Evolutionary conservation across 2,113 vertebrate genomes (phyloP), one percentile per base, ranked within the genome.

Genomic region (Bungarus multicinctus): DNA sequence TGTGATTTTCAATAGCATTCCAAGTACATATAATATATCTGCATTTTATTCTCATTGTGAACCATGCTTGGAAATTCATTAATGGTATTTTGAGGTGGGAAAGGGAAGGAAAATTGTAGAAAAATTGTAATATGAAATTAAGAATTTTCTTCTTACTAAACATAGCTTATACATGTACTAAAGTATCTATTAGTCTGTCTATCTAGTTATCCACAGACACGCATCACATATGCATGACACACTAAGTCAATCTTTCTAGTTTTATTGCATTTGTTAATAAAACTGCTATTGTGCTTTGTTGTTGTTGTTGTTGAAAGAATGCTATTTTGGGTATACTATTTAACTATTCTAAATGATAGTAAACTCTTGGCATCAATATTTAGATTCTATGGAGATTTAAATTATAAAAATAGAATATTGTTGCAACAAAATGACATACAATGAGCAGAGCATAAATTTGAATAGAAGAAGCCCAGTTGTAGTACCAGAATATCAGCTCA

Each of bases 321-420:
- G 52, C 87, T 95, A 85, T 58, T 93, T 89, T 86, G 47, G 6
- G 55, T 81, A 39, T 88, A 16, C 47, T 89, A 12, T 86, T 20
- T 69, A 92, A 16, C 0, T 0, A 10, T 57, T 64, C 5, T 74
- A 69, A 85, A 22, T 90, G 81, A 86, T 91, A 91, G 81, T 94
- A 55, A 95, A 94, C 3, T 60, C 93, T 88, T 74, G 92, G 57
- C 64, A 23, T 94, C 89, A 88, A n/a, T 93, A 90, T 92, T 93
- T 91, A 60, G 25, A 69, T 22, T 10, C n/a, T 64, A 55, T 94
- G 39, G 69, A 93, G 45, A 30, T 94, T 93, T 93, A 93, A 30
- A 43, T 94, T 69, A 87, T 91, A 94, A 92, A 95, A 95, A 81
- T 89, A 23, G 34, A 85, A 22, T 18, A n/a, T 34, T 94, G 27